These are phyloP conservation scores for Accipiter virgatus DNA, from an alignment of 2,113 vertebrate species.

Conservation along the genomic window DNA sequence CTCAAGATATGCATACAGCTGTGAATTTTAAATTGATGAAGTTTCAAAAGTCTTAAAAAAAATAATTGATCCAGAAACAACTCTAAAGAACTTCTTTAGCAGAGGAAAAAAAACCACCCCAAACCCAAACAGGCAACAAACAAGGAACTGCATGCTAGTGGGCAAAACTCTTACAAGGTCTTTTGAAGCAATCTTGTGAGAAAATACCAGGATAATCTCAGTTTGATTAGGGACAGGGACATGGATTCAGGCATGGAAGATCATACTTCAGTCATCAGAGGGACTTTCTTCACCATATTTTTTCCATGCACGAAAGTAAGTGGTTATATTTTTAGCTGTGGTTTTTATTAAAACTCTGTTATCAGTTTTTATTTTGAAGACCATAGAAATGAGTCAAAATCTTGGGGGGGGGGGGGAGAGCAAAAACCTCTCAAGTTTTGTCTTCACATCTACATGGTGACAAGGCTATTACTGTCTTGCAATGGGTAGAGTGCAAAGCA, in stretches of 20 bases:
- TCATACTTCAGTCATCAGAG: background rate
- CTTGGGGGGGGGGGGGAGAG: background rate
- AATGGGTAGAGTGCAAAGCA: background rate
- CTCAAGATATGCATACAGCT: background rate
- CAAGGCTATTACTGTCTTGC: background rate
- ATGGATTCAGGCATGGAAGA: background rate
- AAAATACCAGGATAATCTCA: background rate
- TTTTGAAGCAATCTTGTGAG: background rate
- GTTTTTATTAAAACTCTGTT: background rate
- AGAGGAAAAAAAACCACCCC: background rate
- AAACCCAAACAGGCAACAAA: background rate
- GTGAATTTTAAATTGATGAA: constrained; percentile 13
- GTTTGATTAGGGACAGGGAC: background rate
- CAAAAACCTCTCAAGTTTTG: background rate
- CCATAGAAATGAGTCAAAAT: background rate
- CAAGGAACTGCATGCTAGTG: background rate
- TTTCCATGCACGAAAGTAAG: background rate
- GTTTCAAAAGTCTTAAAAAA: background rate
- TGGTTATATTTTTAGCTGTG: background rate
- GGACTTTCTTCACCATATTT: background rate
- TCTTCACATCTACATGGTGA: background rate
- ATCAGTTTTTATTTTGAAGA: background rate
- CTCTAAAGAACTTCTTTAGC: background rate
- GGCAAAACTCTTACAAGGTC: background rate
- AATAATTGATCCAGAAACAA: background rate